phyloP scores from a whole-genome alignment of 2,797 vertebrate species.

The Garrulus glandarius region DNA sequence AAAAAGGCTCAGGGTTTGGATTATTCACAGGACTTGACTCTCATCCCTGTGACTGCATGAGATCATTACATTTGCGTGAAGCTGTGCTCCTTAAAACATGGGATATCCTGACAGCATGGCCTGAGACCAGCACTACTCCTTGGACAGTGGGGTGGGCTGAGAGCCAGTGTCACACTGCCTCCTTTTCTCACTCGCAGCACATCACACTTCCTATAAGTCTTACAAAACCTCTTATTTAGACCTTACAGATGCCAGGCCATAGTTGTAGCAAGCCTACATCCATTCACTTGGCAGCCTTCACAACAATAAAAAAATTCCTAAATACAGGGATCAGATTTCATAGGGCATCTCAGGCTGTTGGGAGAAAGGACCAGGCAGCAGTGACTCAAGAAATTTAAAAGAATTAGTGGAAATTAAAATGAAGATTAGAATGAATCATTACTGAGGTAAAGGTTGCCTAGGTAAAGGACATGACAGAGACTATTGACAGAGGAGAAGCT shows the following conservation, averaged over 20 bases:
- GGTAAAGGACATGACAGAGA: neutral
- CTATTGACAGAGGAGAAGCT: neutral
- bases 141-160: neutral
- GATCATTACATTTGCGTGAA: neutral
- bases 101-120: neutral
- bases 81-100: neutral
- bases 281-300: neutral
- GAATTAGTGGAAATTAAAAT: neutral
- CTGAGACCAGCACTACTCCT: neutral
- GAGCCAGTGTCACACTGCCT: neutral
- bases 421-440: neutral
- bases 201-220: neutral
- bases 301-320: neutral
- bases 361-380: neutral
- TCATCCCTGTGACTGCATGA: neutral
- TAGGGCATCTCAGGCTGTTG: neutral
- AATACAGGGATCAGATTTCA: neutral
- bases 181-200: neutral
- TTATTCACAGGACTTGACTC: neutral
- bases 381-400: neutral
- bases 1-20: neutral
- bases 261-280: neutral
- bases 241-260: neutral
- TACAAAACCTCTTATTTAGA: neutral
- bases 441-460: neutral